Evolutionary conservation across 1,140 invertebrate genomes (phyloP).

Genomic region (Lucilia cuprina): DNA sequence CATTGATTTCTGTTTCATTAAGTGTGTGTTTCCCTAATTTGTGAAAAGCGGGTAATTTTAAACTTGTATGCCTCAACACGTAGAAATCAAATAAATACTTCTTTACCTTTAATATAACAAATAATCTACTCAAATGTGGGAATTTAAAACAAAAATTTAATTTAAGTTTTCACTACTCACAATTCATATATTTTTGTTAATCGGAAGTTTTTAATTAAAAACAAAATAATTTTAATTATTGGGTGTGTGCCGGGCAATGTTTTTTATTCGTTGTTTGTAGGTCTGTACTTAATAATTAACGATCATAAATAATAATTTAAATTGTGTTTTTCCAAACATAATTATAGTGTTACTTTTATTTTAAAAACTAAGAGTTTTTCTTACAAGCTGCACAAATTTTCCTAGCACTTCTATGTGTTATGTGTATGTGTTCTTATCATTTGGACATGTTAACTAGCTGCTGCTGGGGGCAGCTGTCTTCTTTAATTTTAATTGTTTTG

Average conservation of each 20-base stretch:
- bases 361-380: not conserved
- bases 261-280: not conserved
- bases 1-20: not conserved
- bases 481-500: not conserved
- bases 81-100: not conserved
- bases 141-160: not conserved
- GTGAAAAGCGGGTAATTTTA: not conserved
- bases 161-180: not conserved
- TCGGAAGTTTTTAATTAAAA: not conserved
- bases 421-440: not conserved
- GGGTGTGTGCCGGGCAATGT: not conserved
- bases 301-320: conserved; percentile 14
- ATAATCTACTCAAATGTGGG: not conserved
- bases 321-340: not conserved
- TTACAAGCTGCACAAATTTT: not conserved
- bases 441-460: not conserved
- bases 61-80: not conserved
- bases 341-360: not conserved
- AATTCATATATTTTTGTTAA: not conserved
- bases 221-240: not conserved
- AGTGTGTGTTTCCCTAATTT: not conserved
- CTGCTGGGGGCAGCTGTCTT: not conserved
- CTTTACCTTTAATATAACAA: not conserved
- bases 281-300: not conserved
- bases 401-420: not conserved